Base-by-base conservation (phyloP, 2,797 vertebrate genomes). In the Enteromius mattozi region DNA sequence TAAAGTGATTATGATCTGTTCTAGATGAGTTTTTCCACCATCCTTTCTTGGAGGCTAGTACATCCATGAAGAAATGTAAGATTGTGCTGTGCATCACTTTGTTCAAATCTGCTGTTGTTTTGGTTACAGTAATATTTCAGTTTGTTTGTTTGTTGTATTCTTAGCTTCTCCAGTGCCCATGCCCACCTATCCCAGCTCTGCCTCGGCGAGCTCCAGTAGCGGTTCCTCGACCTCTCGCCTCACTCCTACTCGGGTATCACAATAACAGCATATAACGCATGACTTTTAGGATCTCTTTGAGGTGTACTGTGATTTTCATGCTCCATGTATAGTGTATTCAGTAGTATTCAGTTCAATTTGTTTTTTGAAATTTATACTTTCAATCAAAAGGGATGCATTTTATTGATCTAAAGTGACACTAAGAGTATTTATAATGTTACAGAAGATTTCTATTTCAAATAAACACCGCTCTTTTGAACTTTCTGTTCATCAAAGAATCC, bases 11-110 rank as follows among this genome's bases (percentile, higher is more conserved):
- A 35, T 68, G 86, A 65, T 86, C 13, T 81, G 66, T 88, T 78
- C 80, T 93, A 99, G 98, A 98, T 88, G 95, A 97, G 77, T 98
- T 99, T 92, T 99, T 99, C 92, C 96, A 95, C 81, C 98, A 99
- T 91, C 96, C 98, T 0, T 99, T 98, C 92, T 88, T 99, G 49
- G 96, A 97, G 66, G 92, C 94, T 45, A 96, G 93, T 89, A 92
- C 95, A 78, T 91, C 95, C 4, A 89, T 96, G 91, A 98, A 96
- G 92, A 98, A 98, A 94, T 97, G 98, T 99, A 94, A 89, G 97
- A 94, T 69, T 33, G 21, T 0, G 65, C 33, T 24, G 14, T 75
- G 9, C 30, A 66, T 75, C 40, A 14, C 24, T 40, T 76, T 61
- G 24, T 82, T 79, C 56, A 21, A 1, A n/a, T 74, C 12, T 42